Conservation (phyloP, 2,797 vertebrate genomes). For the Sebastes melanostomus region DNA sequence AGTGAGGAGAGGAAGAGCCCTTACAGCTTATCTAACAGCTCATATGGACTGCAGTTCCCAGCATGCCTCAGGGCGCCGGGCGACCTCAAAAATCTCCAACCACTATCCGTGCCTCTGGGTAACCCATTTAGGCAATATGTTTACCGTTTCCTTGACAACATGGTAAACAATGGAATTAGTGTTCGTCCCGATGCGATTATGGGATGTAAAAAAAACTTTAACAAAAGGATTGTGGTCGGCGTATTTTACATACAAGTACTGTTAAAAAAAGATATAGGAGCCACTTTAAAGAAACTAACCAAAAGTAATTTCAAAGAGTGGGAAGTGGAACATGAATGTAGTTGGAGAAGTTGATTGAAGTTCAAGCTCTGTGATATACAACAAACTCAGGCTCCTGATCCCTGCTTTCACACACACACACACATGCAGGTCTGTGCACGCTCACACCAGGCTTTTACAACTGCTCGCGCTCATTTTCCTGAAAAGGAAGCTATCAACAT, state of each 20-base stretch:
- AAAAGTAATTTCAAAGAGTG: background rate
- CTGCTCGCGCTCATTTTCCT: background rate
- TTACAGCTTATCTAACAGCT: conserved; percentile 45
- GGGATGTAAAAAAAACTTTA: background rate
- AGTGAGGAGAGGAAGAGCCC: conserved; percentile 31
- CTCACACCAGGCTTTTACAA: background rate
- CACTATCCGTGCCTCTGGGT: conserved; percentile 43
- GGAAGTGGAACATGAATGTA: background rate
- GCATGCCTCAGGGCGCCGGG: conserved; percentile 55
- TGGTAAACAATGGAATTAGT: conserved; percentile 25
- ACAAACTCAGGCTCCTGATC: background rate
- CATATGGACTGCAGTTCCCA: conserved; percentile 66
- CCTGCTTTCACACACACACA: background rate
- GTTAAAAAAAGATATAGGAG: background rate
- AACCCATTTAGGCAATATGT: conserved; percentile 62
- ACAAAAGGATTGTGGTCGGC: conserved; percentile 19
- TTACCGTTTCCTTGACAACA: conserved; percentile 51
- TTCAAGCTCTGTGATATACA: background rate
- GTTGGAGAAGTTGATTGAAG: background rate
- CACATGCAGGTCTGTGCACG: background rate
- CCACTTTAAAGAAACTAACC: conserved; percentile 24
- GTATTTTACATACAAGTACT: background rate
- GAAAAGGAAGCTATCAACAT: conserved; percentile 6
- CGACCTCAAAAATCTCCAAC: conserved; percentile 64
- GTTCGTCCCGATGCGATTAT: conserved; percentile 1